phyloP scores from a whole-genome alignment of 2,797 vertebrate species.

The Ibycter americanus region DNA sequence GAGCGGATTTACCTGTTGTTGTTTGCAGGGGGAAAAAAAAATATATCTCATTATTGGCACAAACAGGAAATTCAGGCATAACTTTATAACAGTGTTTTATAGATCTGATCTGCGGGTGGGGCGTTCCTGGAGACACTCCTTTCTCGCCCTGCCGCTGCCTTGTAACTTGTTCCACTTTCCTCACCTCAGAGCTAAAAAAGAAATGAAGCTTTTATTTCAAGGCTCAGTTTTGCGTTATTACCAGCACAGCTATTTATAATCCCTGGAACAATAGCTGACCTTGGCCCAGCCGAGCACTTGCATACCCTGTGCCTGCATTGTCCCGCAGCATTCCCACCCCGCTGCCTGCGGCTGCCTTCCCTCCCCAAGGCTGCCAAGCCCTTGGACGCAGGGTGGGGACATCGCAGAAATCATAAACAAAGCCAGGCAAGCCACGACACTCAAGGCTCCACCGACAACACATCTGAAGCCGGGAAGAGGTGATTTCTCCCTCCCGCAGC shows the following conservation, averaged over 20 bases:
- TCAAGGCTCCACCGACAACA: background rate
- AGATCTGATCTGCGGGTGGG: background rate
- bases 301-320: constrained; percentile 50
- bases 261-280: constrained; percentile 71
- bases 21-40: background rate
- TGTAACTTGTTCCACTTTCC: background rate
- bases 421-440: background rate
- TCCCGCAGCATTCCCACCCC: constrained; percentile 51
- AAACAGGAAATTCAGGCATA: background rate
- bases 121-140: background rate
- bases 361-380: constrained; percentile 34
- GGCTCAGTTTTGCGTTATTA: background rate
- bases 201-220: background rate
- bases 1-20: background rate
- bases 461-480: background rate
- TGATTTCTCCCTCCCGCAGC: background rate
- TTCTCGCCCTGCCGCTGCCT: background rate
- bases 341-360: constrained; percentile 4
- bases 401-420: constrained; percentile 37
- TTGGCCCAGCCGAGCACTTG: constrained; percentile 44
- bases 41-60: background rate
- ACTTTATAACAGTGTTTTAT: background rate
- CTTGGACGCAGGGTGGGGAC: constrained; percentile 47
- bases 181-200: background rate
- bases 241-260: constrained; percentile 59